phyloP scores from a whole-genome alignment of 2,113 vertebrate genomes.

The Oplegnathus fasciatus region DNA sequence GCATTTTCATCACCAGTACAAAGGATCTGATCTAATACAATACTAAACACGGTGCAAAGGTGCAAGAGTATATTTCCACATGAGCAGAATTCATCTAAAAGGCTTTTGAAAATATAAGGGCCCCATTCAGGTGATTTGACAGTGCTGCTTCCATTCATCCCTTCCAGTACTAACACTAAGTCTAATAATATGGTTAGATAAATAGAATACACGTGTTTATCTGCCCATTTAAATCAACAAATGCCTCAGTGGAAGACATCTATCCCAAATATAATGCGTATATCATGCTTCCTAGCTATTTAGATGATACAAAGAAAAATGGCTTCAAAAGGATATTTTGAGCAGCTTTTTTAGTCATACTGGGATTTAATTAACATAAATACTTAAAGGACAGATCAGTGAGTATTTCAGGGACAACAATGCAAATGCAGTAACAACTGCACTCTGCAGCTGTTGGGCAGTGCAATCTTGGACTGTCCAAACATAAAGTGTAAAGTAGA shows the following conservation, averaged over 20 bases:
- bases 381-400: conserved; percentile 35
- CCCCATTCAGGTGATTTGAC: conserved; percentile 23
- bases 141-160: conserved; percentile 25
- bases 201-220: conserved; percentile 7
- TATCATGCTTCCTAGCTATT: conserved; percentile 22
- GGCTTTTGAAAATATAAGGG: conserved; percentile 26
- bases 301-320: conserved; percentile 24
- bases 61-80: conserved; percentile 27
- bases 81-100: background rate
- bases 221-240: background rate
- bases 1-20: conserved; percentile 30
- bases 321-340: conserved; percentile 29
- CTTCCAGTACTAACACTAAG: conserved; percentile 16
- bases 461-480: conserved; percentile 49
- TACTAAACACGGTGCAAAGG: conserved; percentile 46
- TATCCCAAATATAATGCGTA: background rate
- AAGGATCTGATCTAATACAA: conserved; percentile 15
- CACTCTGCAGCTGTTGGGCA: conserved; percentile 38
- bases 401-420: conserved; percentile 32
- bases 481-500: conserved; percentile 50
- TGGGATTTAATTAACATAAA: conserved; percentile 41
- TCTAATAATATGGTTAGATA: background rate
- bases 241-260: conserved; percentile 15
- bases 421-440: conserved; percentile 39
- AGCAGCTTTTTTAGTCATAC: conserved; percentile 40